Base-by-base conservation (phyloP, 2,888 invertebrate genomes). In the Elaeidobius kamerunicus region DNA sequence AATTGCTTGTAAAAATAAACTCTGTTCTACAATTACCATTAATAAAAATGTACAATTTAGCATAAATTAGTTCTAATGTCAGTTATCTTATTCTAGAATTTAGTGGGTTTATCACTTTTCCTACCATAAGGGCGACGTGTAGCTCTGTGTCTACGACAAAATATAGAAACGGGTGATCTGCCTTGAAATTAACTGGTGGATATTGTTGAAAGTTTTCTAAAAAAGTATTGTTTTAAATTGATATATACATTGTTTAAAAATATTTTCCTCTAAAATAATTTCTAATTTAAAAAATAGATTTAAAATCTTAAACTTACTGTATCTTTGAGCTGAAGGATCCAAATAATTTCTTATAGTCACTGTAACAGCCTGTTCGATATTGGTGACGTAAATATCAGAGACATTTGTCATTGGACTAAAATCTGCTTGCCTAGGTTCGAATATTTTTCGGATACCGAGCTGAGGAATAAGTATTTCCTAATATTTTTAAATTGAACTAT, bases 61-160 rank as follows among this genome's bases (percentile, higher is more conserved):
- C n/a, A n/a, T n/a, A n/a, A n/a, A n/a, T n/a, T n/a, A n/a, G n/a
- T n/a, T n/a, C n/a, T n/a, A n/a, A n/a, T n/a, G n/a, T n/a, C 15
- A 47, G 40, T 76, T 78, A 87, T 75, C 85, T 81, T 76, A 89
- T 86, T 71, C 89, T 81, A 54, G 87, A 83, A 73, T 89, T 90
- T 43, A 88, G 78, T 12, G 91, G 91, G 73, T 91, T 89, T 44
- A 87, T 81, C 71, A 91, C 82, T 68, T 90, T 86, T 56, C 91
- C 91, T 19, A 88, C 83, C 80, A 91, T 88, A 40, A 90, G 78
- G 34, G 88, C 79, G 9, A 89, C 86, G 67, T 88, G 84, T 42
- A 90, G 83, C 67, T 84, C 85, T 42, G 85, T 79, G 70, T 91
- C 91, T 75, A 91, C 81, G 60, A 91, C 88, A 71, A 91, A 91